A percentile compares a stretch with the other conserved stretches of the same genome.
Evolutionary conservation across 2,888 invertebrate species (phyloP).

Genomic region (Erpobdella octoculata): DNA sequence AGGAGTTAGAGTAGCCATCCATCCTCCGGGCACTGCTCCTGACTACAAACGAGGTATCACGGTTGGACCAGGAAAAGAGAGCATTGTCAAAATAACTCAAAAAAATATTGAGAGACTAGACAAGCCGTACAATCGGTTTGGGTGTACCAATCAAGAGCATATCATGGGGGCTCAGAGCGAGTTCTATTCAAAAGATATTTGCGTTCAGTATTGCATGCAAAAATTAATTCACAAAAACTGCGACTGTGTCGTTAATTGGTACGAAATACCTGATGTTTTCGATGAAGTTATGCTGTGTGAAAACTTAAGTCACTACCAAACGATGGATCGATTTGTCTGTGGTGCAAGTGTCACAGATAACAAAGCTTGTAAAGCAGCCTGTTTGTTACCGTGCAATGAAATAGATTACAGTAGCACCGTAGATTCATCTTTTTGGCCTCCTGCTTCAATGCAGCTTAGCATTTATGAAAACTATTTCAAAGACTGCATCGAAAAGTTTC

Average conservation of each 20-base stretch:
- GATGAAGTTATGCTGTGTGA: background rate
- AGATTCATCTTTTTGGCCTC: too few relatives aligned
- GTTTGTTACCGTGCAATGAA: too few relatives aligned
- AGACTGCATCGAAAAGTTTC: too few relatives aligned
- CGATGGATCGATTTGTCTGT: too few relatives aligned
- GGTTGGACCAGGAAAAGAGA: constrained; percentile 15
- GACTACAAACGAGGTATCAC: constrained; percentile 10
- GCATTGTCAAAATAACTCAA: background rate
- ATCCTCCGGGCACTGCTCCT: background rate
- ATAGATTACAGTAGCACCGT: too few relatives aligned
- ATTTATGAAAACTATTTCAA: too few relatives aligned
- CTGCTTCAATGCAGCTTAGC: too few relatives aligned
- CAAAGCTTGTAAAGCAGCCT: too few relatives aligned
- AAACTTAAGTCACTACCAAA: too few relatives aligned
- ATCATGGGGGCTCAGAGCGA: background rate
- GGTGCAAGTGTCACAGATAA: too few relatives aligned
- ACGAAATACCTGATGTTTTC: background rate
- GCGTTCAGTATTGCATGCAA: background rate
- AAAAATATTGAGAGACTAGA: background rate
- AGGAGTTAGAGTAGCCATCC: background rate
- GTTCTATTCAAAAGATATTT: background rate
- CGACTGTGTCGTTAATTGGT: background rate
- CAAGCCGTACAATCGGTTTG: background rate
- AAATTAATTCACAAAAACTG: background rate
- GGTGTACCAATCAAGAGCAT: background rate